Percentiles rank a stretch among this genome's conserved stretches.
phyloP scores from a whole-genome alignment of 92 coral and sea anemone species.

The Actinernus sp. region DNA sequence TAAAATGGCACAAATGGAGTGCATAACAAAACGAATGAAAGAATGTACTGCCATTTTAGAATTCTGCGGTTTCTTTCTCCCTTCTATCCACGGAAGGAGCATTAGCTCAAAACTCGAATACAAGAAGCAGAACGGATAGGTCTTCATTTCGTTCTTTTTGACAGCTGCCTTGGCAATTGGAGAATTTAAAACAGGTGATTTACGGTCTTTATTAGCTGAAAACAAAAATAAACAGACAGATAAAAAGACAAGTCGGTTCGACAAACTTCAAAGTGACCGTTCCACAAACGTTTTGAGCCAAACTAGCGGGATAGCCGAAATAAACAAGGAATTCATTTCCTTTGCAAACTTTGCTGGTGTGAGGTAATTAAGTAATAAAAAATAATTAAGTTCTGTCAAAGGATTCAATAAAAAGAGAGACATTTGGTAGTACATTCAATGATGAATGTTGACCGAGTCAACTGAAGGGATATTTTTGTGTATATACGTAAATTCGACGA shows the following conservation, averaged over 20 bases:
- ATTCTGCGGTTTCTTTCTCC: no score
- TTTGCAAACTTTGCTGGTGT: slow-evolving; percentile 25
- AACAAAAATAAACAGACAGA: background rate
- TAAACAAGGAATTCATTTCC: slow-evolving; percentile 18
- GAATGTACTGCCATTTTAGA: no score
- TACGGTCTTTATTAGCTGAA: background rate
- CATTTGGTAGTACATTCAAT: slow-evolving; percentile 50
- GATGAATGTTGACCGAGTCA: background rate
- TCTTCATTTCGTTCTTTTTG: no score
- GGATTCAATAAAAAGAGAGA: slow-evolving; percentile 32
- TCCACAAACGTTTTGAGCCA: background rate
- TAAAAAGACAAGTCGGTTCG: no score
- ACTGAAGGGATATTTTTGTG: background rate
- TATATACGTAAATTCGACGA: background rate
- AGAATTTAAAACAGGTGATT: background rate
- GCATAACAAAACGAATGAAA: no score
- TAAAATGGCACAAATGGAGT: no score
- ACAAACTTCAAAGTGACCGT: slow-evolving; percentile 1
- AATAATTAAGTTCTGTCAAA: slow-evolving; percentile 50
- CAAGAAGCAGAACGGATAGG: no score
- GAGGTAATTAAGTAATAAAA: slow-evolving; percentile 39
- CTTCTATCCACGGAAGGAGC: no score
- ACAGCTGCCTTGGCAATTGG: background rate
- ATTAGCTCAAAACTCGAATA: no score
- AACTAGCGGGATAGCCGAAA: background rate